These are phyloP conservation scores for Lutraria lutraria DNA, from an alignment of 2,888 invertebrate genomes.

Conservation along the genomic window DNA sequence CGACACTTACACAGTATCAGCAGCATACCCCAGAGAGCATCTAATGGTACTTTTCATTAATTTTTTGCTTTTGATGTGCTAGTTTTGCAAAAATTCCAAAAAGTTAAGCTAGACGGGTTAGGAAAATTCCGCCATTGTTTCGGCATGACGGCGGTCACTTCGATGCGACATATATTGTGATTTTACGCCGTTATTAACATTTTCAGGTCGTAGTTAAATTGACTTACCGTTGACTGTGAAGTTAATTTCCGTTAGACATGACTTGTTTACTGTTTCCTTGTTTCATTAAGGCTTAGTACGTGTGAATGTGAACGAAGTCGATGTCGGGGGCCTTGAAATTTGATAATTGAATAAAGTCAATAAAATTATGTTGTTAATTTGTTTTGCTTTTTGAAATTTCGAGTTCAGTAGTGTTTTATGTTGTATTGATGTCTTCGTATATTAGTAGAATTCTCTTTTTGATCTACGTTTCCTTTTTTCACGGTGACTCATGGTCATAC, in stretches of 20 bases:
- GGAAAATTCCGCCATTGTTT: conserved; percentile 68
- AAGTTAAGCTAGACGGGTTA: conserved; percentile 20
- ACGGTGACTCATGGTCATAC: conserved; percentile 12
- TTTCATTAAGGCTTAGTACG: conserved; percentile 41
- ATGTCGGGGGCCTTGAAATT: conserved; percentile 10
- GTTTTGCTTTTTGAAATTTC: not conserved
- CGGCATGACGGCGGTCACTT: conserved; percentile 58
- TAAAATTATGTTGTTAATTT: not conserved
- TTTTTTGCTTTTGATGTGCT: conserved; percentile 75
- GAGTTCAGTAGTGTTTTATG: not conserved
- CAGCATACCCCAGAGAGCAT: conserved; percentile 87
- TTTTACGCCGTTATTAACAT: conserved; percentile 8
- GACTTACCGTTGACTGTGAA: not conserved
- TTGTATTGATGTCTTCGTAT: not conserved
- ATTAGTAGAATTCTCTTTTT: not conserved
- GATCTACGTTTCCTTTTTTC: not conserved
- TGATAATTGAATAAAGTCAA: not conserved
- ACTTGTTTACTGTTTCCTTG: conserved; percentile 15
- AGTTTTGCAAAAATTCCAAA: conserved; percentile 16
- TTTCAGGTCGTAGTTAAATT: not conserved
- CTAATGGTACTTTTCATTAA: conserved; percentile 87
- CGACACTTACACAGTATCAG: conserved; percentile 87
- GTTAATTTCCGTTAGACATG: not conserved
- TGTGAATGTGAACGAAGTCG: conserved; percentile 37
- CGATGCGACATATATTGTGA: conserved; percentile 51